Percentiles rank a stretch among this genome's conserved stretches.
These are phyloP conservation scores for Decapterus maruadsi DNA, from an alignment of 2,797 vertebrate genomes.

Conservation along the genomic window DNA sequence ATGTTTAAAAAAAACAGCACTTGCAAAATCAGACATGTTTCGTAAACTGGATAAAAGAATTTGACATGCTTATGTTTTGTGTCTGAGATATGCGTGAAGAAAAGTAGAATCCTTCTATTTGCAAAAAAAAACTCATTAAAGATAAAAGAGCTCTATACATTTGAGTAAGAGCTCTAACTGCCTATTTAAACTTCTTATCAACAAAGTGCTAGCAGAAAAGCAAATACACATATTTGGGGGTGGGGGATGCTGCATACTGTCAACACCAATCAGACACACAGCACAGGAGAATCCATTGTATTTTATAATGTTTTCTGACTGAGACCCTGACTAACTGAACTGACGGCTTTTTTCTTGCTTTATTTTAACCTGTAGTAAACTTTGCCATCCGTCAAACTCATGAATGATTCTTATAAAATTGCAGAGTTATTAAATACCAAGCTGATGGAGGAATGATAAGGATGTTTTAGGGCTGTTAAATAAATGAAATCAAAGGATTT, in stretches of 20 bases:
- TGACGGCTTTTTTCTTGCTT: no score
- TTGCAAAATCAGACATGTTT: no score
- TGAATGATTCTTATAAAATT: background rate
- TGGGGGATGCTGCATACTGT: background rate
- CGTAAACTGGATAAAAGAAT: no score
- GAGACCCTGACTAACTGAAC: background rate
- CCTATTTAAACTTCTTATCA: background rate
- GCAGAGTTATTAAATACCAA: background rate
- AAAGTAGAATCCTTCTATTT: background rate
- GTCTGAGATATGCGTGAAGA: background rate
- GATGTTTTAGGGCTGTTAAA: background rate
- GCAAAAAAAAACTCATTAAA: background rate
- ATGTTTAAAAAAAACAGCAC: no score
- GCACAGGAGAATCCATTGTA: background rate
- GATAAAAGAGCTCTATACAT: background rate
- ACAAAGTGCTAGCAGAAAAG: background rate
- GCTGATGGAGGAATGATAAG: background rate
- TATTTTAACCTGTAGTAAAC: no score
- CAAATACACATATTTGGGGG: background rate
- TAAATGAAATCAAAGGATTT: background rate
- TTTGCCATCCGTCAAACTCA: background rate
- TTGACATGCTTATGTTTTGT: no score
- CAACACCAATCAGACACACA: background rate
- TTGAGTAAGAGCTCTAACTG: background rate
- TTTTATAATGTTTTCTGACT: background rate